Evolutionary conservation across 30 jellyfish, hydroid and myxozoan genomes (phyloP).

Genomic region (Aurelia sp.): DNA sequence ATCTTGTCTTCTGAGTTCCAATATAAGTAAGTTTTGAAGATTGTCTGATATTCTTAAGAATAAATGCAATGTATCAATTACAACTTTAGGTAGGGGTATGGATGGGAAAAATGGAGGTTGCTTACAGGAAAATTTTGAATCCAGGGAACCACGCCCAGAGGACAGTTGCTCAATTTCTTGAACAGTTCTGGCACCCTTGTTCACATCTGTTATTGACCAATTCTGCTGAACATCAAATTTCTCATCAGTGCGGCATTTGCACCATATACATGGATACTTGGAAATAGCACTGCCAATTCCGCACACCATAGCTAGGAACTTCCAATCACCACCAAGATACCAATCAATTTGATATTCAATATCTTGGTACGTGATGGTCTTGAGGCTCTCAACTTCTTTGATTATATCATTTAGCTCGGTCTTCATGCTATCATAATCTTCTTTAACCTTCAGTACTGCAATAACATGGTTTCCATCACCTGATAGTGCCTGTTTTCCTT

Average conservation of each 20-base stretch:
- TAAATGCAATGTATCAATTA: constrained; percentile 38
- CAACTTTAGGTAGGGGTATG: constrained; percentile 30
- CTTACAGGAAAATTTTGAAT: constrained; percentile 1
- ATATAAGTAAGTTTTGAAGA: neutral
- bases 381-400: neutral
- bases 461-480: constrained; percentile 26
- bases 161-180: neutral
- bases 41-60: constrained; percentile 26
- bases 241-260: constrained; percentile 7
- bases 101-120: constrained; percentile 18
- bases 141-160: neutral
- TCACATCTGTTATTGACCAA: constrained; percentile 15
- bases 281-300: constrained; percentile 41
- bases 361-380: neutral
- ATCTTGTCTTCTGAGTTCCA: constrained; percentile 10
- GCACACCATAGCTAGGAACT: constrained; percentile 30
- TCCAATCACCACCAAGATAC: constrained; percentile 60
- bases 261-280: constrained; percentile 47
- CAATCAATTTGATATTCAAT: neutral
- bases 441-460: constrained; percentile 30
- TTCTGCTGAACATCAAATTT: neutral
- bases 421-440: constrained; percentile 23
- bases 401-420: neutral
- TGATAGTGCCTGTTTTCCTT: constrained; percentile 33
- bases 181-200: constrained; percentile 23